Base-by-base conservation (phyloP, 64 coral and sea anemone species). In the Cladopsammia gracilis region DNA sequence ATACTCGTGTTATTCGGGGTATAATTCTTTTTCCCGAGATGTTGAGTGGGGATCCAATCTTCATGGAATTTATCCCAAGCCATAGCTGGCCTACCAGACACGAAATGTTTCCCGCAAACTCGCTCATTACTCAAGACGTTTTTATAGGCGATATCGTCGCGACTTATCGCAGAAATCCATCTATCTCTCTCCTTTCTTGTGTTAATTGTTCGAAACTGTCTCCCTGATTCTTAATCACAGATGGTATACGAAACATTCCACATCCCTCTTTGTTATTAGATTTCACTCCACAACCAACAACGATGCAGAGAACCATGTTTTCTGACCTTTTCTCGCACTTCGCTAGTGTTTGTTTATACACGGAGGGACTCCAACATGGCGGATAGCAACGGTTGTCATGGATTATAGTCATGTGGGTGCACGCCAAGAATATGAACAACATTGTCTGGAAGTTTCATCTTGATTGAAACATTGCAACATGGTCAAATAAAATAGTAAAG, bases 331-430 rank as follows among this genome's bases (percentile, higher is more conserved):
- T 34, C 56, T 62, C 57, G 34, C 77, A 48, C 50, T 88, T 45
- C 25, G 54, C 24, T 34, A 58, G 23, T 42, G 72, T 89, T 77
- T 89, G 87, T 89, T 89, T 77, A 89, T 70, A 34, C 22, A 42
- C 25, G 16, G 56, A 77, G 73, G 87, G 87, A 64, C 87, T 76
- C 73, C 73, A 89, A 77, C 11, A 88, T 88, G 76, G 76, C 49
- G 76, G 76, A 52, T 78, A 78, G 48, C 76, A 10, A 88, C 86
- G 49, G 51, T 88, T 88, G 86, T 67, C 62, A 88, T 52, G 72
- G 86, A 20, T 75, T 25, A 42, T 12, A 58, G 86, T 88, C 86
- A 88, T 70, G 86, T 88, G 86, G 67, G 86, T 88, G 86, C 48
- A 88, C 48, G 22, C 86, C 70, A 75, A 88, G 86, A 88, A 88